These are phyloP conservation scores for Palythoa caribaeorum DNA, from an alignment of 92 coral and sea anemone genomes.

Conservation along the genomic window DNA sequence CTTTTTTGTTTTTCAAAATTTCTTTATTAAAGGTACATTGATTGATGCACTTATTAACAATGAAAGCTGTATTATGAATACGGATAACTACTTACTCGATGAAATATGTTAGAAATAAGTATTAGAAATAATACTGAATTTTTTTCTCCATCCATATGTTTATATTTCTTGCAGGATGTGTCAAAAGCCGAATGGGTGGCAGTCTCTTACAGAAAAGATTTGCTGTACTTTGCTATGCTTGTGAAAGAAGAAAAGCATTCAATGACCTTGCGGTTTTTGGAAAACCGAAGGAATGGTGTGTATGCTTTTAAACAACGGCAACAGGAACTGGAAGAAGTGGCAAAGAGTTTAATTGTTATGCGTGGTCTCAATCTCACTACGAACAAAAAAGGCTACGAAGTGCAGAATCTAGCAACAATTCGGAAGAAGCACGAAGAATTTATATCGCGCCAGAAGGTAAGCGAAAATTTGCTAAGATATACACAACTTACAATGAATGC, in stretches of 20 bases:
- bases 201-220: background rate
- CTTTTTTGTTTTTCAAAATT: too few relatives aligned
- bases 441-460: background rate
- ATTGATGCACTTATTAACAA: too few relatives aligned
- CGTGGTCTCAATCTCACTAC: background rate
- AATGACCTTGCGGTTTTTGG: background rate
- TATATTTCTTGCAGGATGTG: background rate
- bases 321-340: background rate
- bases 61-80: too few relatives aligned
- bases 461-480: background rate
- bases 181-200: constrained; percentile 19
- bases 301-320: background rate
- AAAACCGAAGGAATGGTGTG: background rate
- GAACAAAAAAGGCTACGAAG: background rate
- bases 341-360: background rate
- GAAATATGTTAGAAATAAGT: background rate
- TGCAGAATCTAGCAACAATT: background rate
- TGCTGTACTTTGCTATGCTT: background rate
- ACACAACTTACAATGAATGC: background rate
- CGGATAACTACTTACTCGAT: background rate
- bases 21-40: too few relatives aligned
- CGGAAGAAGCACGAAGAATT: background rate
- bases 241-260: background rate
- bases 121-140: background rate
- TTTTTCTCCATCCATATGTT: too few relatives aligned